These are phyloP conservation scores for Yponomeuta evonymella DNA, from an alignment of 2,888 invertebrate species.

Conservation along the genomic window DNA sequence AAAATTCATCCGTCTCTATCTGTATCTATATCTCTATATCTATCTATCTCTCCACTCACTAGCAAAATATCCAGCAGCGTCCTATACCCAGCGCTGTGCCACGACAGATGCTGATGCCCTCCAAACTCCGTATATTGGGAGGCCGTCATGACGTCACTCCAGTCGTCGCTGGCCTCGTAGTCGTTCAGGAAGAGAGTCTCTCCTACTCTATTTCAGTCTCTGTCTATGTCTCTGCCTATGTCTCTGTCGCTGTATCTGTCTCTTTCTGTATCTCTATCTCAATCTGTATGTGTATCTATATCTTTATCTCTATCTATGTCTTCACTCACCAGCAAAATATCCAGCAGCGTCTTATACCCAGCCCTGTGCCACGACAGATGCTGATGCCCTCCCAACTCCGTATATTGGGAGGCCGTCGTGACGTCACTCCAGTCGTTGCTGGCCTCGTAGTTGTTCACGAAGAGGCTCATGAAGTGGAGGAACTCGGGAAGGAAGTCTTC, in stretches of 20 bases:
- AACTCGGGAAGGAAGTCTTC: conserved; percentile 37
- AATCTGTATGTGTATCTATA: too few relatives aligned
- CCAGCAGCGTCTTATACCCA: conserved; percentile 47
- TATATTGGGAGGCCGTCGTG: conserved; percentile 29
- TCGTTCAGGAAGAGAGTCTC: too few relatives aligned
- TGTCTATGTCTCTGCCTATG: conserved; percentile 16
- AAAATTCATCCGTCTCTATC: too few relatives aligned
- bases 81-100: conserved; percentile 28
- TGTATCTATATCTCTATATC: too few relatives aligned
- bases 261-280: too few relatives aligned
- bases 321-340: conserved; percentile 36
- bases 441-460: conserved; percentile 40
- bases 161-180: conserved; percentile 38
- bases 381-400: conserved; percentile 38
- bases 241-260: too few relatives aligned
- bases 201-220: conserved; percentile 25
- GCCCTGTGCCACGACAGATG: conserved; percentile 44
- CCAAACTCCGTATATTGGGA: conserved; percentile 34
- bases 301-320: too few relatives aligned
- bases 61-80: conserved; percentile 46
- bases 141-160: conserved; percentile 41
- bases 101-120: conserved; percentile 43
- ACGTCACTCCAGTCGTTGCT: conserved; percentile 49
- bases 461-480: conserved; percentile 35
- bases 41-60: conserved; percentile 23